Percentiles rank a stretch among this genome's conserved stretches.
Evolutionary conservation across 23 tunicate genomes (phyloP).

Genomic region (Phallusia fumigata): DNA sequence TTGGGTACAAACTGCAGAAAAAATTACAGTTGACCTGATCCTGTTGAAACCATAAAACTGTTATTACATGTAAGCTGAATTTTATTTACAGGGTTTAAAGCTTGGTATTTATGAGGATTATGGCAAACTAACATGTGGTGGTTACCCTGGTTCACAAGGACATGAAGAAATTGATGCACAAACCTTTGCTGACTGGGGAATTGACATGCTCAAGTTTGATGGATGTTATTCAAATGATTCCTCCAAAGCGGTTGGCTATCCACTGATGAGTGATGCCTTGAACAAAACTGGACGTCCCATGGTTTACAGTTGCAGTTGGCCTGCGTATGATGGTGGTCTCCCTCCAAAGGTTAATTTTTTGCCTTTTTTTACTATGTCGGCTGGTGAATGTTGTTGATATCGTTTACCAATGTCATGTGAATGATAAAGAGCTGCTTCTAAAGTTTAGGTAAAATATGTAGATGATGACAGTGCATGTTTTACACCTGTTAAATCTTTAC

Average conservation of each 20-base stretch:
- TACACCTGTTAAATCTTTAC: no score
- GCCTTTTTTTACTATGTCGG: no score
- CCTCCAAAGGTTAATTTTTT: slow-evolving; percentile 81
- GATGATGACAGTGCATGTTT: no score
- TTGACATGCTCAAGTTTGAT: slow-evolving; percentile 87
- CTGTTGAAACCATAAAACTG: no score
- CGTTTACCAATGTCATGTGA: no score
- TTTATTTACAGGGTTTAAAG: slow-evolving; percentile 62
- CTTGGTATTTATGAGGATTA: slow-evolving; percentile 86
- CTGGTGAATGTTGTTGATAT: no score
- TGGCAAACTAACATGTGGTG: slow-evolving; percentile 85
- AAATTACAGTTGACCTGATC: no score
- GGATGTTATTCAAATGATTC: slow-evolving; percentile 82
- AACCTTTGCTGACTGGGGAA: slow-evolving; percentile 90
- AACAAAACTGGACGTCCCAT: slow-evolving; percentile 83
- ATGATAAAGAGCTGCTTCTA: no score
- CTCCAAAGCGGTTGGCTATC: slow-evolving; percentile 61
- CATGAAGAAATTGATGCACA: slow-evolving; percentile 69
- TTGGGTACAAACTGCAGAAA: no score
- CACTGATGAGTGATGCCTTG: slow-evolving; percentile 68
- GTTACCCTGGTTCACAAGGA: slow-evolving; percentile 82
- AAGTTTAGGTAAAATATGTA: no score
- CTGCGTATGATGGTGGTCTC: slow-evolving; percentile 85
- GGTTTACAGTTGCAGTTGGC: slow-evolving; percentile 83
- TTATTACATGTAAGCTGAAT: not conserved